Evolutionary conservation across 2,113 vertebrate species (phyloP).

Genomic region (Sinocyclocheilus anshuiensis): DNA sequence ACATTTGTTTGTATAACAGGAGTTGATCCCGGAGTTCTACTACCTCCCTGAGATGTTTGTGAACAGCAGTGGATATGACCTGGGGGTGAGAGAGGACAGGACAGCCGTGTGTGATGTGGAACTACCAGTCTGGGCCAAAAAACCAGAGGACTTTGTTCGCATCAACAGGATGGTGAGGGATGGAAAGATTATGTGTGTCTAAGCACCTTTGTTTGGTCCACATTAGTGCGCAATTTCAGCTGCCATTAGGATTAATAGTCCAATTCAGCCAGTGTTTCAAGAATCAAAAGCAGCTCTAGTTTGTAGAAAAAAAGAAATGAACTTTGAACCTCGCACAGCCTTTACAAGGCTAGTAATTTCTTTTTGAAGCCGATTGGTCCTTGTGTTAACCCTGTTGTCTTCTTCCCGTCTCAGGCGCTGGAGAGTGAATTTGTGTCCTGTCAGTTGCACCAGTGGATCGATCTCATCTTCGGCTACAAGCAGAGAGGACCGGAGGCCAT

Average conservation of each 20-base stretch:
- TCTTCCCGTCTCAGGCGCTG: slow-evolving; percentile 79
- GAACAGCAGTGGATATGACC: slow-evolving; percentile 92
- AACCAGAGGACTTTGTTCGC: slow-evolving; percentile 96
- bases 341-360: slow-evolving; percentile 5
- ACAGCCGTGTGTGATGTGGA: slow-evolving; percentile 88
- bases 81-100: slow-evolving; percentile 89
- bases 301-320: neutral
- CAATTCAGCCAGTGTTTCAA: neutral
- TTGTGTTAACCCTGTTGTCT: neutral
- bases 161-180: slow-evolving; percentile 98
- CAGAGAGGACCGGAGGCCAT: slow-evolving; percentile 95
- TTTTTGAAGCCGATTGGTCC: neutral
- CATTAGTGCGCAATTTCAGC: neutral
- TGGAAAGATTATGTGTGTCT: neutral
- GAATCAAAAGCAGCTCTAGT: neutral
- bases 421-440: slow-evolving; percentile 99
- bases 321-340: neutral
- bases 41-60: slow-evolving; percentile 99
- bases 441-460: slow-evolving; percentile 98
- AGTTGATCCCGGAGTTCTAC: slow-evolving; percentile 98
- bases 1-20: slow-evolving; percentile 70
- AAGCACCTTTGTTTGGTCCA: neutral
- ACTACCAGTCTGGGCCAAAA: slow-evolving; percentile 95
- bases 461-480: slow-evolving; percentile 98
- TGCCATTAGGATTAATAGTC: neutral